Percentiles rank a stretch among this genome's conserved stretches.
Conservation (phyloP, 2,888 invertebrate genomes). For the Pandemis heparana region DNA sequence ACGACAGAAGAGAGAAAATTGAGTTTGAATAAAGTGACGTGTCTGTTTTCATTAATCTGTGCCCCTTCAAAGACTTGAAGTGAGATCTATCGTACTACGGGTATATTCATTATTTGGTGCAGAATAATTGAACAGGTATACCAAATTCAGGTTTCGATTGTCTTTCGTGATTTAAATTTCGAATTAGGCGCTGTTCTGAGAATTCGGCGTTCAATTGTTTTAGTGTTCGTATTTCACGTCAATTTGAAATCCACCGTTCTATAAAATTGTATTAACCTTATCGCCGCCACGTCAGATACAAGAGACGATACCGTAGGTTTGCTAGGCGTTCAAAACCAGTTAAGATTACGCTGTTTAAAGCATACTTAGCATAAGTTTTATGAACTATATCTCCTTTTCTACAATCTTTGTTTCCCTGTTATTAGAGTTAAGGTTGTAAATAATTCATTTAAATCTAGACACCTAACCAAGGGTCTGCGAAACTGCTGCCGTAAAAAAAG, state of each 20-base stretch:
- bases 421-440: background rate
- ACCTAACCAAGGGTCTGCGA: conserved; percentile 14
- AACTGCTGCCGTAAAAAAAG: conserved; percentile 4
- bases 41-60: background rate
- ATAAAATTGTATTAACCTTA: too few species aligned
- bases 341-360: too few species aligned
- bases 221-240: background rate
- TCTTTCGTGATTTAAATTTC: background rate
- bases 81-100: conserved; percentile 10
- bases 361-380: background rate
- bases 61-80: background rate
- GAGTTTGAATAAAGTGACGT: background rate
- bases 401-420: conserved; percentile 21
- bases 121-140: conserved; percentile 24
- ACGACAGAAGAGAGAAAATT: too few species aligned
- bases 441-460: background rate
- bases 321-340: too few species aligned
- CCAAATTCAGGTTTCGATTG: background rate
- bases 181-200: background rate
- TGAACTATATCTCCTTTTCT: conserved; percentile 11
- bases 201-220: background rate
- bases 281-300: too few species aligned
- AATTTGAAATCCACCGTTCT: too few species aligned
- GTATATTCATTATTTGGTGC: conserved; percentile 21
- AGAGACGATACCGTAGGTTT: too few species aligned